phyloP scores from a whole-genome alignment of 1,140 invertebrate species.

The Leptinotarsa undecemlineata region DNA sequence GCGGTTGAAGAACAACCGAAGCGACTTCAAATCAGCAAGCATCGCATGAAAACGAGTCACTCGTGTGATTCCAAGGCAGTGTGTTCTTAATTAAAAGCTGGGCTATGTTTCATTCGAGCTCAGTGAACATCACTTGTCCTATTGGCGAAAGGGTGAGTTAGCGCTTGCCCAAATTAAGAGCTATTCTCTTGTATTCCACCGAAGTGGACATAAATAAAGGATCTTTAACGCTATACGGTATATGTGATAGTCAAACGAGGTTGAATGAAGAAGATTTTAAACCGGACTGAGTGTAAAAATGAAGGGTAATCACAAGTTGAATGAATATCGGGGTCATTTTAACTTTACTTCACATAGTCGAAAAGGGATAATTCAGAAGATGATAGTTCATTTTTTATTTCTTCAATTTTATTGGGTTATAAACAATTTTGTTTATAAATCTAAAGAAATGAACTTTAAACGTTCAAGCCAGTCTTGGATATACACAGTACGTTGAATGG shows the following conservation, averaged over 20 bases:
- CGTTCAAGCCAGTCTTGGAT: too few relatives aligned
- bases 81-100: constrained; percentile 42
- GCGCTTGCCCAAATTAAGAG: constrained; percentile 41
- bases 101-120: constrained; percentile 38
- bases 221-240: constrained; percentile 30
- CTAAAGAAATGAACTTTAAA: too few relatives aligned
- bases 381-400: too few relatives aligned
- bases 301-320: neutral
- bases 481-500: too few relatives aligned
- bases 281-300: neutral
- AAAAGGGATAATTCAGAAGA: too few relatives aligned
- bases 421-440: too few relatives aligned
- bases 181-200: constrained; percentile 28
- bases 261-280: constrained; percentile 34
- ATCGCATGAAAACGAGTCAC: constrained; percentile 29
- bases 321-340: too few relatives aligned
- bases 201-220: constrained; percentile 24
- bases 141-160: constrained; percentile 42
- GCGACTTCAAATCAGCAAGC: constrained; percentile 7
- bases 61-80: constrained; percentile 39
- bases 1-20: neutral
- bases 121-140: constrained; percentile 36
- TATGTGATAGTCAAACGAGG: constrained; percentile 31
- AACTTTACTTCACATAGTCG: too few relatives aligned
- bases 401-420: too few relatives aligned